phyloP scores from a whole-genome alignment of 2,113 vertebrate genomes.

The Serinus canaria region DNA sequence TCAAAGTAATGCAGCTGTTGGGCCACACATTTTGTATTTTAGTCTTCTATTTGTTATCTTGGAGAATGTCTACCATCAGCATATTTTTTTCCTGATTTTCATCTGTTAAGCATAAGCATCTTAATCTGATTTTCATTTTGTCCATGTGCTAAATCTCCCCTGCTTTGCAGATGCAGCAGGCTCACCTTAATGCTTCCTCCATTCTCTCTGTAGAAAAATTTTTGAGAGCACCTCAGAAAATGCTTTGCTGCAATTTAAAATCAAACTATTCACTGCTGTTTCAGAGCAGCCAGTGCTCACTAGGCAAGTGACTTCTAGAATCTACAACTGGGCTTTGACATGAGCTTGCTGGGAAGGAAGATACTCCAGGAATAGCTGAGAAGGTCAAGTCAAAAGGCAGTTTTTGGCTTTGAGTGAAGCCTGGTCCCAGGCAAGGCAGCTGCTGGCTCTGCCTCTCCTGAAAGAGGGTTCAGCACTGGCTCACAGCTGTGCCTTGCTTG shows the following conservation, averaged over 20 bases:
- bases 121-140: not conserved
- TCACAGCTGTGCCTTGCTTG: not conserved
- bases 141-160: not conserved
- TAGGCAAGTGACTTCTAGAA: not conserved
- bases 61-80: not conserved
- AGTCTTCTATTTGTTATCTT: not conserved
- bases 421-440: not conserved
- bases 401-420: not conserved
- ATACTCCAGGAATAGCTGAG: not conserved
- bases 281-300: not conserved
- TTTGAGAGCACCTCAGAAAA: not conserved
- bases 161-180: not conserved
- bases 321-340: not conserved
- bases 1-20: not conserved
- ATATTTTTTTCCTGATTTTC: not conserved
- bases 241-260: not conserved
- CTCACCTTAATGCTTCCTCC: not conserved
- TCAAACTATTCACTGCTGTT: not conserved
- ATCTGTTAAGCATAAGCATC: not conserved
- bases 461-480: not conserved
- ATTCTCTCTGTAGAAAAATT: not conserved
- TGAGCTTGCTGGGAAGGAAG: not conserved
- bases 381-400: not conserved
- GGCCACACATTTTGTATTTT: conserved; percentile 22
- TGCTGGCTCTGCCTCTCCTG: not conserved